A percentile compares a stretch with the other conserved stretches of the same genome.
Conservation (phyloP, 2,113 vertebrate species). For the Psammodynastes pulverulentus region DNA sequence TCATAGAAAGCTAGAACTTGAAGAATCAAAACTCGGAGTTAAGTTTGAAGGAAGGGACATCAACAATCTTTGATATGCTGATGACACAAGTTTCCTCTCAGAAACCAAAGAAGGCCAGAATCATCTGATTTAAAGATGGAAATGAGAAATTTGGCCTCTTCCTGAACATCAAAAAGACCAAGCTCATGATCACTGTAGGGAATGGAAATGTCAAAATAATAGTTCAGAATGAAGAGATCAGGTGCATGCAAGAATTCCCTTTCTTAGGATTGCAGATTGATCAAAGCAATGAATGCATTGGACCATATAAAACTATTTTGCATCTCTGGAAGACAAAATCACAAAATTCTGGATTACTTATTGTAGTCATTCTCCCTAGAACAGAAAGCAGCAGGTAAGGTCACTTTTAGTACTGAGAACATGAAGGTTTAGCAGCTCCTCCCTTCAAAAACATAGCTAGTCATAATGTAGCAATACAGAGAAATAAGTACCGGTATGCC, state of each 20-base stretch:
- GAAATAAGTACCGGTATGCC: not conserved
- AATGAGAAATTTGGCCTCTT: not conserved
- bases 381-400: not conserved
- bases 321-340: not conserved
- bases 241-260: not conserved
- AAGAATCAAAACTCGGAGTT: not conserved
- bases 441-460: not conserved
- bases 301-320: not conserved
- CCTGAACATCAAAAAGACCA: not conserved
- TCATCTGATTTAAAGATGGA: not conserved
- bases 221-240: not conserved
- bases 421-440: not conserved
- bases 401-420: not conserved
- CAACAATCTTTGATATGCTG: not conserved
- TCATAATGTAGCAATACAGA: not conserved
- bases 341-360: not conserved
- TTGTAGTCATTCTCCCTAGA: not conserved
- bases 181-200: not conserved
- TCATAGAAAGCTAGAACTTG: not conserved
- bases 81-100: not conserved
- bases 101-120: not conserved
- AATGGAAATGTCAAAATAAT: not conserved
- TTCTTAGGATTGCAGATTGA: not conserved
- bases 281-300: not conserved
- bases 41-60: not conserved